Conservation (phyloP, 2,888 invertebrate species). For the Ceriagrion tenellum region DNA sequence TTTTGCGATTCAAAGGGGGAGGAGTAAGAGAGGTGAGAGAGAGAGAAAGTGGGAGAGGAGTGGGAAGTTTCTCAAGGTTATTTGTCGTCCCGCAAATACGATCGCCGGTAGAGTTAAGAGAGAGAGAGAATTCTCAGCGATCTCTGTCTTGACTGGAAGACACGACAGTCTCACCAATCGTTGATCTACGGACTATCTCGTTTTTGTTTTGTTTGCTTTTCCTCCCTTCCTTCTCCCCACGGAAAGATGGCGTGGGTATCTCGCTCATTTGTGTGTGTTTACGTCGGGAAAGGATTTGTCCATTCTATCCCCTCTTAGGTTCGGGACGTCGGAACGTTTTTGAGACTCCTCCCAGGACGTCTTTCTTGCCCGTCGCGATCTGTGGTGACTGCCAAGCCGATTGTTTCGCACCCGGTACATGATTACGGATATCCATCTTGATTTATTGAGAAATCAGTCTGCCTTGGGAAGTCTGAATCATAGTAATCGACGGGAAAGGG, state of each 20-base stretch:
- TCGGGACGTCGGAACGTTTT: not conserved
- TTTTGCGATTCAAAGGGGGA: slow-evolving; percentile 43
- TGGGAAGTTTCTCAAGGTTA: slow-evolving; percentile 60
- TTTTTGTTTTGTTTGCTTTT: not conserved
- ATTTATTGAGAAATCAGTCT: not conserved
- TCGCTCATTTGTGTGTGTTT: not conserved
- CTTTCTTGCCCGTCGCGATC: not conserved
- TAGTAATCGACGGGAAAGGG: not conserved
- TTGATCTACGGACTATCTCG: not conserved
- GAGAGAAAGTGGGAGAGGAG: slow-evolving; percentile 33
- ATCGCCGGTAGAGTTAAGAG: slow-evolving; percentile 29
- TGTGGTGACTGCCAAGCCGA: not conserved
- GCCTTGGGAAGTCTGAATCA: not conserved
- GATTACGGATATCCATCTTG: slow-evolving; percentile 24
- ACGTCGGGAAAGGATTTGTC: not conserved
- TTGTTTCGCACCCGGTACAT: slow-evolving; percentile 24
- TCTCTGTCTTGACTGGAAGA: not conserved
- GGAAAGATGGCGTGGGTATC: not conserved
- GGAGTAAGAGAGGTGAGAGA: not conserved
- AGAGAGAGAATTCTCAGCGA: not conserved
- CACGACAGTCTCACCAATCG: slow-evolving; percentile 20
- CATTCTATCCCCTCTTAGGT: not conserved
- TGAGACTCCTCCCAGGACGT: not conserved
- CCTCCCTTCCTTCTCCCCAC: not conserved
- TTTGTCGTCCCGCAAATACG: slow-evolving; percentile 58